A percentile compares a stretch with the other conserved stretches of the same genome.
Conservation (phyloP, 2,888 invertebrate species). For the Micropterix aruncella region DNA sequence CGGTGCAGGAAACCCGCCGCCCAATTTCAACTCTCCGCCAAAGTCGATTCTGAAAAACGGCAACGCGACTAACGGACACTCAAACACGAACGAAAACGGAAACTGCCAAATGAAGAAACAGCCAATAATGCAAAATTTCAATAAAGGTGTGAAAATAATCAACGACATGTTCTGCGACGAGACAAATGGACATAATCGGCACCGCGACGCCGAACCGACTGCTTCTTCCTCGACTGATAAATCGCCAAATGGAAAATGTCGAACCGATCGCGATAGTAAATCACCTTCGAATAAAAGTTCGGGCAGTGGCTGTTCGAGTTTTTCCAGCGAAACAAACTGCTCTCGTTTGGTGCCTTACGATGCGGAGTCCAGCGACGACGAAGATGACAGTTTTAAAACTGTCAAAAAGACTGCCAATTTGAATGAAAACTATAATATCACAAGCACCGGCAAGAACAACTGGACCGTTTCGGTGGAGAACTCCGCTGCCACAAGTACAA, state of each 20-base stretch:
- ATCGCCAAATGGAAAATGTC: not conserved
- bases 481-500: slow-evolving; percentile 28
- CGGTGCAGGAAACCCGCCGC: slow-evolving; percentile 7
- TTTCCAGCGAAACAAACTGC: slow-evolving; percentile 7
- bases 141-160: not conserved
- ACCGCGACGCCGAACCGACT: slow-evolving; percentile 13
- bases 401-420: slow-evolving; percentile 16
- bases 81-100: slow-evolving; percentile 17
- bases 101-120: slow-evolving; percentile 13
- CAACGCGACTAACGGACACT: slow-evolving; percentile 10
- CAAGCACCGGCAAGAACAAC: slow-evolving; percentile 27
- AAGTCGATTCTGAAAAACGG: slow-evolving; percentile 5
- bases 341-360: slow-evolving; percentile 41
- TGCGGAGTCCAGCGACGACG: slow-evolving; percentile 40
- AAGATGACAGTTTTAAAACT: slow-evolving; percentile 15
- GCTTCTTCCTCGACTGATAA: not conserved
- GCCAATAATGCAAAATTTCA: slow-evolving; percentile 1
- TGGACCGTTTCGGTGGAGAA: slow-evolving; percentile 34
- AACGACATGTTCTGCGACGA: not conserved
- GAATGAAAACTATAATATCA: slow-evolving; percentile 23
- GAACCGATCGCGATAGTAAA: not conserved
- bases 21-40: slow-evolving; percentile 5
- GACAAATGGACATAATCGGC: not conserved
- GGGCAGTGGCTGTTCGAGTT: slow-evolving; percentile 13
- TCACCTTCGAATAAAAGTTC: not conserved